Base-by-base conservation (phyloP, 1,140 invertebrate genomes). In the Stenopsyche tienmushanensis region DNA sequence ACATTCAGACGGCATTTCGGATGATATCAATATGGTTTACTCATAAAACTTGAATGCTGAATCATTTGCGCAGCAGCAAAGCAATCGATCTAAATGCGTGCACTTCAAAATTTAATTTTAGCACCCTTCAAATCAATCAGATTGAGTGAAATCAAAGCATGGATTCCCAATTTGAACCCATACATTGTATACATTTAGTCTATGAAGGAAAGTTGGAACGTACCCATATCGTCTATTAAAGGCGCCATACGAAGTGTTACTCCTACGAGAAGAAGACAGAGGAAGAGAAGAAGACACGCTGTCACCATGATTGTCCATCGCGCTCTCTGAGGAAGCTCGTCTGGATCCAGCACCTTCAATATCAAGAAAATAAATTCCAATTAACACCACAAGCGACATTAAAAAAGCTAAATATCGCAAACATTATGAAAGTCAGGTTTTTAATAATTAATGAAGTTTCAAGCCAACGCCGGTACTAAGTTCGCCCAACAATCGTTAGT, bases 141-240 rank as follows among this genome's bases (percentile, higher is more conserved):
- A 34, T n/a, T 34, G 29, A 34, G 29, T 34, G 29, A 34, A 7
- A 34, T 34, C 5, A n/a, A n/a, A n/a, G n/a, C n/a, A n/a, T n/a
- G n/a, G n/a, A n/a, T n/a, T n/a, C n/a, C n/a, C n/a, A n/a, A n/a
- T n/a, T n/a, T n/a, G n/a, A n/a, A n/a, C n/a, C n/a, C n/a, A n/a
- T n/a, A n/a, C n/a, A n/a, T n/a, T n/a, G n/a, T n/a, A n/a, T n/a
- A n/a, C 29, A 34, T 34, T 34, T 34, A 13, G 29, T 5, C 29
- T n/a, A n/a, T n/a, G 18, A 58, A 2, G 42, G 39, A 58, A 17
- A 42, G 17, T 21, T 60, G 24, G 1, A 1, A 86, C 90, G 90
- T 77, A 95, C 92, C 92, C 87, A 95, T 92, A 73, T 94, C 91
- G 74, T 95, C 93, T 70, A 95, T 95, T 53, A 95, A 87, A 0